Base-by-base conservation (phyloP, 2,113 vertebrate genomes). In the Ceratotherium simum region DNA sequence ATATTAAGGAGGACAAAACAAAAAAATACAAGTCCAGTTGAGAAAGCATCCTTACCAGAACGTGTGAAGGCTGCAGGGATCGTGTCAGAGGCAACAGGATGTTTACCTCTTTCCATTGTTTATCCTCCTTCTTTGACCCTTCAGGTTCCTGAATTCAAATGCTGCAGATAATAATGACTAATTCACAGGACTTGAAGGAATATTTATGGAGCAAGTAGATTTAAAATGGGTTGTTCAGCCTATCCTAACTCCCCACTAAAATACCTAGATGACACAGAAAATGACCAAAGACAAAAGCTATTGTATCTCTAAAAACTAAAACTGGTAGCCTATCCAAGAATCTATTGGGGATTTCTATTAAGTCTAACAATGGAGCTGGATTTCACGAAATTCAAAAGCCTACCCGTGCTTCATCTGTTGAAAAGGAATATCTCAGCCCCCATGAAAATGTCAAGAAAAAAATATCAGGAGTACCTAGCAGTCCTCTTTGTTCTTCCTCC, bases 331-430 rank as follows among this genome's bases (percentile, higher is more conserved):
- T 54, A 69, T 60, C 25, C 46, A 96, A 65, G 46, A 73, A 58
- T 54, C 39, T 58, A 42, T 1, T 79, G 9, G 70, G 9, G 18
- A 67, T 85, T 82, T 80, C 46, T 39, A 25, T 88, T 56, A 90
- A 46, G 31, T 25, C 80, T 75, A 67, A 70, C 23, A 85, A 64
- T 51, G 2, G n/a, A 86, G 6, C 2, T 93, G 54, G 10, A 84
- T 94, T 73, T 86, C 25, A 82, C 84, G 64, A 81, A 83, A 62
- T 70, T 56, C 18, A 89, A 90, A 92, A 92, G 8, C 13, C 65
- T 72, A 39, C 8, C 48, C 6, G 27, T 70, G 65, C 56, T 81
- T 92, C 27, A 48, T 93, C 58, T 86, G 27, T 65, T 97, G 46
- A 85, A 84, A 73, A 3, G 89, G 13, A 90, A 58, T 62, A 73